These are phyloP conservation scores for Aphodius granarius DNA, from an alignment of 2,888 invertebrate genomes.

Conservation along the genomic window DNA sequence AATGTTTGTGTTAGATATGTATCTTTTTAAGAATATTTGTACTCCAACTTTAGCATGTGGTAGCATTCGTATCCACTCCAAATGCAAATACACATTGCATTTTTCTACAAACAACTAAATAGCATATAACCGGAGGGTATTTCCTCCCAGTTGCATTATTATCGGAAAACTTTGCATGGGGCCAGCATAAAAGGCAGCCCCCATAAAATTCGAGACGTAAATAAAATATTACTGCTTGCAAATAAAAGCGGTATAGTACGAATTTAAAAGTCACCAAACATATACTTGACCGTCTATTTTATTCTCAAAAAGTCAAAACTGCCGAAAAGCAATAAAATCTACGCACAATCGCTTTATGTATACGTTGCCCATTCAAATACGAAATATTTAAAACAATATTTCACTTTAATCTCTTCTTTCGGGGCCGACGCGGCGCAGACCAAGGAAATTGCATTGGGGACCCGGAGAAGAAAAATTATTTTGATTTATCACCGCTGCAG, in stretches of 20 bases:
- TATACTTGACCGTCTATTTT: background rate
- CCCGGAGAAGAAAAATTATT: slow-evolving; percentile 10
- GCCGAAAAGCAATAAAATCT: background rate
- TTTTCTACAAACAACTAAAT: background rate
- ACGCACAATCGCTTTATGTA: slow-evolving; percentile 6
- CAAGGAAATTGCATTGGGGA: slow-evolving; percentile 9
- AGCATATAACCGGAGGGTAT: background rate
- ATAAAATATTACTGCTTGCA: slow-evolving; percentile 1
- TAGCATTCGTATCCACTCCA: background rate
- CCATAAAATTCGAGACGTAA: slow-evolving; percentile 11
- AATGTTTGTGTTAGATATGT: too few species aligned
- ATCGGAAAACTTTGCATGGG: background rate
- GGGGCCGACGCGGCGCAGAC: background rate
- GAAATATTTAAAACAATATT: slow-evolving; percentile 14
- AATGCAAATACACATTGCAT: background rate
- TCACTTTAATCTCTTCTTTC: slow-evolving; percentile 5
- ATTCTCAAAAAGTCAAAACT: background rate
- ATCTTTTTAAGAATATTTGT: too few species aligned
- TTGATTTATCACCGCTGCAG: slow-evolving; percentile 10
- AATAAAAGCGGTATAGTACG: background rate
- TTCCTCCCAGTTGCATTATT: background rate
- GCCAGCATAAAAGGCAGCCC: slow-evolving; percentile 1
- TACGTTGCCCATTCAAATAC: slow-evolving; percentile 4
- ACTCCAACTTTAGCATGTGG: too few species aligned
- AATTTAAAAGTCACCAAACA: slow-evolving; percentile 9